Evolutionary conservation across 2,113 vertebrate genomes (phyloP).

Genomic region (Tapirus terrestris): DNA sequence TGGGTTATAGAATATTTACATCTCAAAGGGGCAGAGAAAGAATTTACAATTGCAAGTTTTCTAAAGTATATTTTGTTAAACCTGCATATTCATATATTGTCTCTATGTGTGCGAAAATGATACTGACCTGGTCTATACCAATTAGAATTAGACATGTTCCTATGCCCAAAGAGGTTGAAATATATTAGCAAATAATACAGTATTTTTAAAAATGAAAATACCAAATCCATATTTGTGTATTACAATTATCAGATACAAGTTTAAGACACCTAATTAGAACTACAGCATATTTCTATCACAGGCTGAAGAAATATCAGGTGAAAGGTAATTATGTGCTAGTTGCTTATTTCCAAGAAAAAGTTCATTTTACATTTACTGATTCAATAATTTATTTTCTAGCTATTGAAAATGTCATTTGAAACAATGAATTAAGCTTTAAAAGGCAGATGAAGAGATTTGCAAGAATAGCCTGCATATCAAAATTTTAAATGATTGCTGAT

Average conservation of each 20-base stretch:
- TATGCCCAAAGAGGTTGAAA: neutral
- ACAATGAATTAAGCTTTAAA: neutral
- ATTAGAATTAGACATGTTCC: neutral
- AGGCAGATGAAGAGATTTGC: neutral
- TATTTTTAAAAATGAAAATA: slow-evolving; percentile 5
- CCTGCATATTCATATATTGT: neutral
- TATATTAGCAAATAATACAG: neutral
- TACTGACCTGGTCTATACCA: neutral
- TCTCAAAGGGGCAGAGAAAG: neutral
- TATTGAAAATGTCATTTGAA: neutral
- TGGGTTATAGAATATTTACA: neutral
- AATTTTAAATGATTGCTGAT: neutral
- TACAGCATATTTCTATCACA: neutral
- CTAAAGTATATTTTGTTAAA: neutral
- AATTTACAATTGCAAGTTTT: neutral
- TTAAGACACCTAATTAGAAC: neutral
- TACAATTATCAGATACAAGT: slow-evolving; percentile 23
- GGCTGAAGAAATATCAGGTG: neutral
- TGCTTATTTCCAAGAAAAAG: neutral
- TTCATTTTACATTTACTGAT: neutral
- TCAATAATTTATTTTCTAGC: neutral
- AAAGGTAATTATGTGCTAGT: neutral
- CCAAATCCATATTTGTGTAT: neutral
- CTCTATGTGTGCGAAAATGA: neutral
- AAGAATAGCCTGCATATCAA: neutral